Evolutionary conservation across 1,140 invertebrate genomes (phyloP).

Genomic region (Drosophila bocki): DNA sequence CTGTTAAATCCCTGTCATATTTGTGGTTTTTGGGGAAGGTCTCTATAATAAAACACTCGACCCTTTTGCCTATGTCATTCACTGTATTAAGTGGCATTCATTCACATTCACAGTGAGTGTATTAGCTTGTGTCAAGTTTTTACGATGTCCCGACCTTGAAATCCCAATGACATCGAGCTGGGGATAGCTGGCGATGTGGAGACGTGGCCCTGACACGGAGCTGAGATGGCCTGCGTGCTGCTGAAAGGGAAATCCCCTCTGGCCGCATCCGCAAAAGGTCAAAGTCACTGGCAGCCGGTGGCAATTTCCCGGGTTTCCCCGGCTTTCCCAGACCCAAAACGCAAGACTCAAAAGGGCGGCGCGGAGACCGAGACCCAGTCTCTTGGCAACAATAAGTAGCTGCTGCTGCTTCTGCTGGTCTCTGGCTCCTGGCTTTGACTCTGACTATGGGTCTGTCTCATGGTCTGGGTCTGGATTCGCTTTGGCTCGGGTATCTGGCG

Average conservation of each 20-base stretch:
- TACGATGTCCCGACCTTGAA: constrained; percentile 68
- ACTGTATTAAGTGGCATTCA: constrained; percentile 14
- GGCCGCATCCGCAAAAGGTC: constrained; percentile 48
- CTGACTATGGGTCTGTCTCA: constrained; percentile 6
- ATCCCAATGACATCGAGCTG: constrained; percentile 26
- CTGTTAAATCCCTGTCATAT: too few species aligned
- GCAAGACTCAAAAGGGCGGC: constrained; percentile 18
- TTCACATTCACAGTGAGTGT: constrained; percentile 20
- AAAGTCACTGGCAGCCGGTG: constrained; percentile 56
- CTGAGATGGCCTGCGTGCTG: constrained; percentile 48
- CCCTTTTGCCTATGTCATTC: constrained; percentile 1
- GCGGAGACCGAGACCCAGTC: constrained; percentile 23
- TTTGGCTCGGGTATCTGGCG: constrained; percentile 28
- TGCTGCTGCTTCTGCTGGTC: constrained; percentile 20
- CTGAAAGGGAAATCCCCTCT: constrained; percentile 49
- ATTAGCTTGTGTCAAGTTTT: constrained; percentile 54
- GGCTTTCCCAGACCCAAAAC: constrained; percentile 9
- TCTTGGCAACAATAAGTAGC: constrained; percentile 72
- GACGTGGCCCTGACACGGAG: constrained; percentile 25
- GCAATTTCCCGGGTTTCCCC: constrained; percentile 33
- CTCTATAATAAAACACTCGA: background rate
- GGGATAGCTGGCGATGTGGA: constrained; percentile 4
- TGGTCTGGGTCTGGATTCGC: constrained; percentile 2
- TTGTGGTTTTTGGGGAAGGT: background rate
- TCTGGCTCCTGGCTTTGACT: constrained; percentile 28